Conservation (phyloP, 2,797 vertebrate species). For the Taeniopygia guttata region DNA sequence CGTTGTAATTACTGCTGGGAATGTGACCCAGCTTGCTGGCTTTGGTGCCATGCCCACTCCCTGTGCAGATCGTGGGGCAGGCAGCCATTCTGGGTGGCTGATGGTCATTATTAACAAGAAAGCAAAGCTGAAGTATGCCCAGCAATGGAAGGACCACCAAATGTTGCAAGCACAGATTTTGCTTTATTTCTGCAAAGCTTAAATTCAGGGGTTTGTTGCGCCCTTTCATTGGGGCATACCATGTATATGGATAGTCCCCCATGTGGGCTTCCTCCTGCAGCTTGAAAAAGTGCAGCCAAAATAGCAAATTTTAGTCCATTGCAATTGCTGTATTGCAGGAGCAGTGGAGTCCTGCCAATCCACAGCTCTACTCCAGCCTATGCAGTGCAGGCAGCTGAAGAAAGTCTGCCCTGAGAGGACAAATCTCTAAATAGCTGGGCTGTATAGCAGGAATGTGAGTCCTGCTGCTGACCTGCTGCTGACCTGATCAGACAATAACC, state of each 20-base stretch:
- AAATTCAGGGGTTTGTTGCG: neutral
- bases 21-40: neutral
- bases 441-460: neutral
- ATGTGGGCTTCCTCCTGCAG: neutral
- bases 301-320: neutral
- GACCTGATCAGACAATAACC: neutral
- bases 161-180: neutral
- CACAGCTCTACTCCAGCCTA: neutral
- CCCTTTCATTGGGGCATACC: neutral
- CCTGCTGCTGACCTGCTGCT: neutral
- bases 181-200: neutral
- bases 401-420: neutral
- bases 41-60: neutral
- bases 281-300: neutral
- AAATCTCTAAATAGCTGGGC: neutral
- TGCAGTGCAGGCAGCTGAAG: neutral
- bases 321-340: neutral
- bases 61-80: neutral
- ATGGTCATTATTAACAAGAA: neutral
- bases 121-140: neutral
- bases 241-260: rapidly evolving
- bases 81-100: neutral
- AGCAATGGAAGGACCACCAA: neutral
- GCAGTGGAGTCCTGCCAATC: neutral
- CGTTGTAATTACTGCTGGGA: neutral